Conservation (phyloP, 2,797 vertebrate species). For the Onychomys leucogaster region DNA sequence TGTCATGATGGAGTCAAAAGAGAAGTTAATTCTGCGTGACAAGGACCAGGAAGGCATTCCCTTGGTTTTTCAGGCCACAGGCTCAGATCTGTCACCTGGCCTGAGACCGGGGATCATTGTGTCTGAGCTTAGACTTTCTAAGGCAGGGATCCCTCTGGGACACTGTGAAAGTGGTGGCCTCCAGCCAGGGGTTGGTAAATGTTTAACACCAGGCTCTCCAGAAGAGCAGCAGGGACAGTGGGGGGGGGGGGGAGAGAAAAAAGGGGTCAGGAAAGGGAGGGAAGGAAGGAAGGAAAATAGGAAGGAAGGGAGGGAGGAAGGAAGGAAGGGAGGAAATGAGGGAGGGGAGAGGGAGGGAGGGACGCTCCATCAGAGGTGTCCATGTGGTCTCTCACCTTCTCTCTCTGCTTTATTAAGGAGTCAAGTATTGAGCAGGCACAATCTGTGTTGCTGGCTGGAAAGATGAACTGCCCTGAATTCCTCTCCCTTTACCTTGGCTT, state of each 20-base stretch:
- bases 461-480: not conserved
- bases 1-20: not conserved
- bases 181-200: constrained; percentile 11
- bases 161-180: not conserved
- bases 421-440: not conserved
- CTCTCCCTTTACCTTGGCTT: not conserved
- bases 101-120: not conserved
- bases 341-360: fast-evolving
- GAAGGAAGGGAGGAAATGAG: fast-evolving
- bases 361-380: not conserved
- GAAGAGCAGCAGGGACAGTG: not conserved
- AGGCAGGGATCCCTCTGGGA: not conserved
- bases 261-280: not conserved
- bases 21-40: not conserved
- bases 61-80: not conserved
- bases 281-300: not conserved
- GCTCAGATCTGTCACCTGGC: not conserved
- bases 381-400: not conserved
- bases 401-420: not conserved
- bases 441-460: not conserved
- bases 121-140: not conserved
- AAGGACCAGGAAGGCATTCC: not conserved
- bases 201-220: constrained; percentile 37
- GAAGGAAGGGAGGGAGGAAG: fast-evolving
- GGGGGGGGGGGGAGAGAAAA: fast-evolving